phyloP scores from a whole-genome alignment of 2,113 vertebrate species.

The Strix aluco region DNA sequence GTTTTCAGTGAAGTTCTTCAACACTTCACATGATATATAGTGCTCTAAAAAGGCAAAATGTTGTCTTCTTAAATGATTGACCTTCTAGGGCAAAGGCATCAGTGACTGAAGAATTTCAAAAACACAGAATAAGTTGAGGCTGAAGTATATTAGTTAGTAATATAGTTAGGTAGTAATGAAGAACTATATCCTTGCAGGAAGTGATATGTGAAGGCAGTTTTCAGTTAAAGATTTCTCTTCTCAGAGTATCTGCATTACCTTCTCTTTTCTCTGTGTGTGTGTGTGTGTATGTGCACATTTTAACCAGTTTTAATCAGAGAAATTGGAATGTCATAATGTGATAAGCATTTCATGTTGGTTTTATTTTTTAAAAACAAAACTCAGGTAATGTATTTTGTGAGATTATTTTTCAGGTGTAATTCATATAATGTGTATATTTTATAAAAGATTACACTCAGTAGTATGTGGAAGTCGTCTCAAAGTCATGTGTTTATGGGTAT shows the following conservation, averaged over 20 bases:
- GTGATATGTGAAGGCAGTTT: neutral
- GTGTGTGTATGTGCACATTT: neutral
- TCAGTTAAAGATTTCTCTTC: neutral
- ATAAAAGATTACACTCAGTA: neutral
- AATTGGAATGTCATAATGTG: neutral
- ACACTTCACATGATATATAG: neutral
- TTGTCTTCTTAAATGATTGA: constrained; percentile 42
- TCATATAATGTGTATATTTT: neutral
- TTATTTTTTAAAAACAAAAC: neutral
- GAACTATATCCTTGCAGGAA: neutral
- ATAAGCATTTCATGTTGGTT: neutral
- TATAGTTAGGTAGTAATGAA: too few species aligned
- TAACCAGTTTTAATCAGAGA: neutral
- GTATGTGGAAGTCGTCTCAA: neutral
- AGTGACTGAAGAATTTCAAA: neutral
- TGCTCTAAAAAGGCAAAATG: constrained; percentile 46
- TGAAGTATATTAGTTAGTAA: neutral
- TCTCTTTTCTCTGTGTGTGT: neutral
- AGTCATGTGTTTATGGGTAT: neutral
- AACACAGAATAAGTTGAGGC: neutral
- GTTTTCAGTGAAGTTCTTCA: constrained; percentile 18
- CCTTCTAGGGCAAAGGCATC: neutral
- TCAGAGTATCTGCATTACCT: neutral
- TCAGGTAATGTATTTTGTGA: neutral
- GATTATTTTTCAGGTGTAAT: neutral